phyloP scores from a whole-genome alignment of 2,113 vertebrate species.

The Sinocyclocheilus rhinocerous region DNA sequence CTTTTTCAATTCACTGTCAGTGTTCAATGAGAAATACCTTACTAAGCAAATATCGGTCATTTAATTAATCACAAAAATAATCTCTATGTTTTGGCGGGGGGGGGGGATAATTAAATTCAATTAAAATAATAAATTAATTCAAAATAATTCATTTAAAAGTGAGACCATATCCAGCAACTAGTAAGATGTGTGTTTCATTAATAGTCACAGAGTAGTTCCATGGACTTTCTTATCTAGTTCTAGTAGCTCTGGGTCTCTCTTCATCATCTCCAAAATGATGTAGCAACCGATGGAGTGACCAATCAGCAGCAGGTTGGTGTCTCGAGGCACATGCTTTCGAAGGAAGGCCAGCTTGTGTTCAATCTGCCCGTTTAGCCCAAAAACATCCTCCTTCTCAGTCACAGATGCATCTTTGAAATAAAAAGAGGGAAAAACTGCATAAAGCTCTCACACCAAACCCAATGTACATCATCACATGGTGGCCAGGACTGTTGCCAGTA shows the following conservation, averaged over 20 bases:
- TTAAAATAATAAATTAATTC: too few species aligned
- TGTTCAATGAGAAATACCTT: not conserved
- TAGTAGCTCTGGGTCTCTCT: constrained; percentile 80
- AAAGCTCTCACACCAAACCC: not conserved
- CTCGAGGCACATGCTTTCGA: constrained; percentile 80
- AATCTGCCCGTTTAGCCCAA: constrained; percentile 89
- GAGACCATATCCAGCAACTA: not conserved
- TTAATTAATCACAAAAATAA: too few species aligned
- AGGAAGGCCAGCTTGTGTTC: constrained; percentile 92
- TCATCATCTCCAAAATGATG: constrained; percentile 89
- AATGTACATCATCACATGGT: not conserved
- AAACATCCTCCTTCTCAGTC: constrained; percentile 79
- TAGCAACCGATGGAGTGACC: constrained; percentile 95
- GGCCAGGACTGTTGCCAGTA: not conserved
- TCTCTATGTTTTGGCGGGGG: too few species aligned
- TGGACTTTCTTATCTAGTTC: not conserved
- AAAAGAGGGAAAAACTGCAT: constrained; percentile 27
- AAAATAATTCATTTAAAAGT: not conserved
- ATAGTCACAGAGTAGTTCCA: not conserved
- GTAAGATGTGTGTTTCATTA: not conserved
- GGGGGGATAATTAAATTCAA: too few species aligned
- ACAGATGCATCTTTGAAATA: constrained; percentile 72
- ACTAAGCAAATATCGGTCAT: too few species aligned
- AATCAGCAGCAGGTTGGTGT: constrained; percentile 83
- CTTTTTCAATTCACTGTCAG: not conserved